Evolutionary conservation across 2,113 vertebrate genomes (phyloP).

Genomic region (Phycodurus eques): DNA sequence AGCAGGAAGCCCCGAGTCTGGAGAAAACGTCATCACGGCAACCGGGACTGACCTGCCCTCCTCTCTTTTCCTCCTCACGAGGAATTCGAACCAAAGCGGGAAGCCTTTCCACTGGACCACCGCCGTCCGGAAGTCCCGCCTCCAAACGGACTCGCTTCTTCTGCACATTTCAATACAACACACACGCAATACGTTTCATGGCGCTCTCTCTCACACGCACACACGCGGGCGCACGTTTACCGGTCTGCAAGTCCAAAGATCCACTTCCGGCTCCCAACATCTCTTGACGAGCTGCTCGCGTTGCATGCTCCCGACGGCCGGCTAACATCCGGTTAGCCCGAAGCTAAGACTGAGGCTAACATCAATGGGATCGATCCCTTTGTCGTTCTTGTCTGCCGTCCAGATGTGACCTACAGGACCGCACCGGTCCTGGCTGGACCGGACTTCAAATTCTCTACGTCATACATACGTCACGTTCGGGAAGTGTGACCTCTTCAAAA

Average conservation of each 20-base stretch:
- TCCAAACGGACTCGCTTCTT: slow-evolving; percentile 53
- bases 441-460: not conserved
- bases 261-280: not conserved
- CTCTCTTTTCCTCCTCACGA: slow-evolving; percentile 14
- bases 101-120: slow-evolving; percentile 46
- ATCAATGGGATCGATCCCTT: not conserved
- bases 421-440: not conserved
- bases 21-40: not conserved
- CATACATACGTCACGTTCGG: not conserved
- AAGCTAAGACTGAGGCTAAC: not conserved
- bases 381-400: not conserved
- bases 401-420: not conserved
- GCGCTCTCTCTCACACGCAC: not conserved
- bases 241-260: not conserved
- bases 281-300: not conserved
- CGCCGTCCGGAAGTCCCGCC: slow-evolving; percentile 22
- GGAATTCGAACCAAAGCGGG: not conserved
- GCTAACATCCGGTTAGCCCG: not conserved
- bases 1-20: not conserved
- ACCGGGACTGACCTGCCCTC: slow-evolving; percentile 28
- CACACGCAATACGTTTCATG: not conserved
- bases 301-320: not conserved
- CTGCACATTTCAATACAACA: not conserved
- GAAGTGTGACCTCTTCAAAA: not conserved
- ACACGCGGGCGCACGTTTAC: not conserved